A percentile compares a stretch with the other conserved stretches of the same genome.
phyloP scores from a whole-genome alignment of 2,797 vertebrate genomes.

The Siniperca undulata region DNA sequence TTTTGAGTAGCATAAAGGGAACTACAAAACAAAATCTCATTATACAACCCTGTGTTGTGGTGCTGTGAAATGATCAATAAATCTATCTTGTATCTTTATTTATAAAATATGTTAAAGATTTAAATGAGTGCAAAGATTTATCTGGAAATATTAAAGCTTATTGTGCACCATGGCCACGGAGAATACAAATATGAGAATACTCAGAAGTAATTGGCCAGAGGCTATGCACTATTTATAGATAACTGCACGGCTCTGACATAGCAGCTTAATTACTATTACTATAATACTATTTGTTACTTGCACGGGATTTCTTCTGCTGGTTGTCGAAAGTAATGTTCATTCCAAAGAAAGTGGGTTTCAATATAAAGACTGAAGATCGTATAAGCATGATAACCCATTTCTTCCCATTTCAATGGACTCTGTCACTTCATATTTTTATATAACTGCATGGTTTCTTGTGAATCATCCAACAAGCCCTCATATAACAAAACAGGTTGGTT shows the following conservation, averaged over 20 bases:
- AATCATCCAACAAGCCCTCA: background rate
- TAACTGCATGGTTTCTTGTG: background rate
- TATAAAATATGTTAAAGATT: conserved; percentile 3
- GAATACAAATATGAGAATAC: background rate
- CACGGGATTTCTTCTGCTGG: background rate
- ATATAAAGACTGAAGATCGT: background rate
- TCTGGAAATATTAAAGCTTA: background rate
- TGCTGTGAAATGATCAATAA: too few species aligned
- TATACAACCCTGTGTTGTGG: too few species aligned
- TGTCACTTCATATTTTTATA: background rate
- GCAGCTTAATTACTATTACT: conserved; percentile 25
- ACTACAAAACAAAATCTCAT: too few species aligned
- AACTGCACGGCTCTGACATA: background rate
- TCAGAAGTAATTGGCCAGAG: conserved; percentile 3
- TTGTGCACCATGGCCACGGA: background rate
- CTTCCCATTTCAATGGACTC: background rate
- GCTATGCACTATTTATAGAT: conserved; percentile 35
- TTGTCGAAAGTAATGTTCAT: background rate
- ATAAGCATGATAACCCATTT: background rate
- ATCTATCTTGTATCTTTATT: conserved; percentile 3
- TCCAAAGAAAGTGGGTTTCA: conserved; percentile 13
- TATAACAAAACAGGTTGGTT: background rate
- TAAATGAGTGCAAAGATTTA: background rate
- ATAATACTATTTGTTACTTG: conserved; percentile 13
- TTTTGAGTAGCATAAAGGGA: too few species aligned